Conservation (phyloP, 1,140 invertebrate species). For the Asobara japonica region DNA sequence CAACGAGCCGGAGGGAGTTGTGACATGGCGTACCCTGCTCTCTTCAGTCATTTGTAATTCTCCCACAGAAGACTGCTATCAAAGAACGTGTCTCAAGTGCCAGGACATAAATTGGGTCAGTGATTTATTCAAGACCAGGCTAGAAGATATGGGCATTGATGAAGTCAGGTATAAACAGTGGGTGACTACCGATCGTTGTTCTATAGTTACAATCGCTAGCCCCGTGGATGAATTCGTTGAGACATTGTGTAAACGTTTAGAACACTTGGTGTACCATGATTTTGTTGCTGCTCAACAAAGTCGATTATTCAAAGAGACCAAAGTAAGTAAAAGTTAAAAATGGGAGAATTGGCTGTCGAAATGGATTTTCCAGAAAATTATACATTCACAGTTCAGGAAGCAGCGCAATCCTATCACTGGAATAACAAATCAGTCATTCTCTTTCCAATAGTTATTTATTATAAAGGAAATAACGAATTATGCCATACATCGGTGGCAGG, state of each 20-base stretch:
- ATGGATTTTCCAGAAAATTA: constrained; percentile 55
- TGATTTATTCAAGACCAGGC: constrained; percentile 5
- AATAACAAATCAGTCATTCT: constrained; percentile 46
- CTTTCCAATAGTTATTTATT: constrained; percentile 37
- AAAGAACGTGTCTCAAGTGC: constrained; percentile 9
- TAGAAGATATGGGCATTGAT: constrained; percentile 23
- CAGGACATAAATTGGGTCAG: constrained; percentile 2
- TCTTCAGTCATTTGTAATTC: background rate
- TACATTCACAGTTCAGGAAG: constrained; percentile 48
- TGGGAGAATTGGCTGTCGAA: constrained; percentile 31
- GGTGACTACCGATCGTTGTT: constrained; percentile 18
- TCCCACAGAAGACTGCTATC: background rate
- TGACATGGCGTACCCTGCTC: background rate
- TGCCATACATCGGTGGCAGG: constrained; percentile 13
- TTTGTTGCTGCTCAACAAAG: constrained; percentile 37
- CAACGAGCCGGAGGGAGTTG: background rate
- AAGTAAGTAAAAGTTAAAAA: constrained; percentile 32
- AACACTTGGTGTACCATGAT: constrained; percentile 31
- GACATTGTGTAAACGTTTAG: constrained; percentile 16
- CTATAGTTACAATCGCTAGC: constrained; percentile 5
- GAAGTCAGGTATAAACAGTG: constrained; percentile 29
- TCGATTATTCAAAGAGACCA: background rate
- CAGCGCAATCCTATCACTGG: constrained; percentile 48
- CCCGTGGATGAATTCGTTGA: constrained; percentile 30
- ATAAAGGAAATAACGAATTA: background rate